These are phyloP conservation scores for Ceratosolen fusciceps DNA, from an alignment of 1,140 invertebrate genomes.

Conservation along the genomic window DNA sequence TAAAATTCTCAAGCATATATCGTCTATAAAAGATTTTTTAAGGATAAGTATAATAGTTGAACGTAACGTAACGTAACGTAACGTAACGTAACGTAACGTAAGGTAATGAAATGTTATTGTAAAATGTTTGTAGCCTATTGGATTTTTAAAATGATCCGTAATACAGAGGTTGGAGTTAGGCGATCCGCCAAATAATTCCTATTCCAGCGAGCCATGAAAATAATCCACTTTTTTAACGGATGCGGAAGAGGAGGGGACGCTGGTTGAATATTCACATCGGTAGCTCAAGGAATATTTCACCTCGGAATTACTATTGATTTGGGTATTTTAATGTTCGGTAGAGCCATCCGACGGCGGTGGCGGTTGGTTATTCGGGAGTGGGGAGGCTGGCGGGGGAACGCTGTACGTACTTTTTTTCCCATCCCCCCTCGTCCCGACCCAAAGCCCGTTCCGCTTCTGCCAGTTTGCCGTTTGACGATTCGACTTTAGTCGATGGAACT, in stretches of 20 bases:
- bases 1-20: no score
- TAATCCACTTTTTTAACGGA: not conserved
- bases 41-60: no score
- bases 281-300: not conserved
- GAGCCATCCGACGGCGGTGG: slow-evolving; percentile 2
- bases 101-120: no score
- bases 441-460: not conserved
- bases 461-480: slow-evolving; percentile 16
- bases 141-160: no score
- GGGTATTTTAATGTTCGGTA: slow-evolving; percentile 5
- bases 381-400: not conserved
- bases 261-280: no score
- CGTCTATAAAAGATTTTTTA: no score
- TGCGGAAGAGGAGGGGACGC: no score
- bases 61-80: no score
- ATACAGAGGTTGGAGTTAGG: no score
- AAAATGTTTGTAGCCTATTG: no score
- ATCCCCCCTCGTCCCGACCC: slow-evolving; percentile 1
- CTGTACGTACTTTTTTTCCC: slow-evolving; percentile 13
- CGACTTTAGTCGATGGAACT: slow-evolving; percentile 17
- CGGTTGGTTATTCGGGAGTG: no score
- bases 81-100: no score
- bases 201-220: slow-evolving; percentile 19
- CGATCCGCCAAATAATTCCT: not conserved
- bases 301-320: slow-evolving; percentile 22